Conservation (phyloP, 2,888 invertebrate species). For the Andrena bucephala region DNA sequence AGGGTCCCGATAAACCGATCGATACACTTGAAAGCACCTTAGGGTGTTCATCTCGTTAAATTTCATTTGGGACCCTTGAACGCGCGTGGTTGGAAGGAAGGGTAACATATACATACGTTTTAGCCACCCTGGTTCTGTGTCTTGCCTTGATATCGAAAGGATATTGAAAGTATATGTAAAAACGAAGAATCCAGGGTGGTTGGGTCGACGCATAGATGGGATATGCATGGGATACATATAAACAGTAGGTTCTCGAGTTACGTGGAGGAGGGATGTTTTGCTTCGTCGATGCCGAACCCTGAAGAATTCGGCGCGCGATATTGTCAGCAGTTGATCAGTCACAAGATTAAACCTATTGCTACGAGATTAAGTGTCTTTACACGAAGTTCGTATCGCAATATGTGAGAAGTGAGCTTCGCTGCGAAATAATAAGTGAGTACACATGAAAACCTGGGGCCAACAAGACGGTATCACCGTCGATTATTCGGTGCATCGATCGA, state of each 20-base stretch:
- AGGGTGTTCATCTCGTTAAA: no score
- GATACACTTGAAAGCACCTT: background rate
- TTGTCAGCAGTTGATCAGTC: slow-evolving; percentile 55
- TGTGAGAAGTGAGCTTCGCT: slow-evolving; percentile 29
- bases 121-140: slow-evolving; percentile 16
- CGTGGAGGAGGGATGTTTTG: slow-evolving; percentile 27
- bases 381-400: slow-evolving; percentile 28
- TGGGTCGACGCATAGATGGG: background rate
- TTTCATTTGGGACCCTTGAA: slow-evolving; percentile 10
- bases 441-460: background rate
- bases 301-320: slow-evolving; percentile 31
- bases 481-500: slow-evolving; percentile 41
- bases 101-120: background rate
- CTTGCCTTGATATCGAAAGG: background rate
- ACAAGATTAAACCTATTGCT: slow-evolving; percentile 60
- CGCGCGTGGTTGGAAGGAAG: background rate
- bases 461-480: slow-evolving; percentile 5
- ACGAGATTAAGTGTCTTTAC: slow-evolving; percentile 36
- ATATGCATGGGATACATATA: slow-evolving; percentile 32
- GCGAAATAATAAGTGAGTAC: slow-evolving; percentile 37
- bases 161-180: background rate
- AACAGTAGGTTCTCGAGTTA: slow-evolving; percentile 37
- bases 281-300: slow-evolving; percentile 38
- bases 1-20: background rate
- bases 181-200: slow-evolving; percentile 11